Base-by-base conservation (phyloP, 2,113 vertebrate species). In the Coptodon bakossiorum region DNA sequence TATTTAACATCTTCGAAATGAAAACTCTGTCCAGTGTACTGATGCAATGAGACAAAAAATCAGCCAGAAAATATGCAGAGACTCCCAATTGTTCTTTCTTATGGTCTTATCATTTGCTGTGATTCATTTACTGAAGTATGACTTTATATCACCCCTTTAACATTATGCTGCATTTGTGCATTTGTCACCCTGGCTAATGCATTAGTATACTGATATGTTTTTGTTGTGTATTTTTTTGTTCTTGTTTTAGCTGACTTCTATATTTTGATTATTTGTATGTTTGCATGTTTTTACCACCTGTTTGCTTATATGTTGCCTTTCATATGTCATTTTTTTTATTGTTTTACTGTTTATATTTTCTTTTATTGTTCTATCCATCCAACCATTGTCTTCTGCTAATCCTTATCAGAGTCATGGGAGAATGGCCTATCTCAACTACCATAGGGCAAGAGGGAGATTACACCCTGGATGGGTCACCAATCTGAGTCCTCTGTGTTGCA, bases 31-130 rank as follows among this genome's bases (percentile, higher is more conserved):
- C 50, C 50, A 86, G 63, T 17, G n/a, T 19, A 66, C 24, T 88
- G 90, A 90, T 81, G 88, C 82, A 93, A 91, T 50, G 36, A 34
- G 29, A 82, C 12, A 54, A 59, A 91, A 90, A 36, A 81, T 8
- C 7, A 17, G 29, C 29, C 68, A 17, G 3, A 50, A 2, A 43
- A 27, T 59, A 40, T 53, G 27, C 7, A 19, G 43, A 27, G 71
- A 22, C 40, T 34, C 53, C 2, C 73, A 57, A 38, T 61, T 52
- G 48, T 17, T 59, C 6, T 53, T 11, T 19, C 17, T 3, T 36
- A 36, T 29, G 50, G 40, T 73, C 3, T 57, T 36, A 85, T 79
- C 27, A 57, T 84, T 79, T 76, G 45, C 52, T 81, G 85, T 78
- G 40, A 54, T 45, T 54, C 5, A 54, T 79, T 79, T 71, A 71